Evolutionary conservation across 2,797 vertebrate genomes (phyloP).

Genomic region (Anolis apletophallus): DNA sequence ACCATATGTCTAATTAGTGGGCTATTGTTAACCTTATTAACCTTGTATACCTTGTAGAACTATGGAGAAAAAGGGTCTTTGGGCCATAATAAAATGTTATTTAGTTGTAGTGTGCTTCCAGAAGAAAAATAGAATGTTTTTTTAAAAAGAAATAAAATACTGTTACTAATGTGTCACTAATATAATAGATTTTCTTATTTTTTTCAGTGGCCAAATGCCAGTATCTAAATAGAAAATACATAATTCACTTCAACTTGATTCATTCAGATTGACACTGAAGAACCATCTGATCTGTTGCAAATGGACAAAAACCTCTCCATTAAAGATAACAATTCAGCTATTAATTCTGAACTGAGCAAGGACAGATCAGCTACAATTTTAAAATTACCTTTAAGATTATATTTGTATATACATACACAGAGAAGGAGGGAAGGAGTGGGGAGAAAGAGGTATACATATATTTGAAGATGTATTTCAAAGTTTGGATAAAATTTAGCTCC

Average conservation of each 20-base stretch:
- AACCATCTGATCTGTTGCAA: background rate
- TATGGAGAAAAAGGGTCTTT: too few relatives aligned
- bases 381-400: background rate
- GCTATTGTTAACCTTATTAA: too few relatives aligned
- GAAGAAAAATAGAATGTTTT: too few relatives aligned
- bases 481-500: background rate
- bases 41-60: too few relatives aligned
- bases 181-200: background rate
- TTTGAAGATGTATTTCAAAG: background rate
- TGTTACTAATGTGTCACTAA: too few relatives aligned
- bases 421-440: background rate
- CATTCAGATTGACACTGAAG: background rate
- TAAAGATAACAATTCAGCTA: background rate
- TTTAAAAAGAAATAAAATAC: too few relatives aligned
- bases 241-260: background rate
- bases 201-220: background rate
- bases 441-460: background rate
- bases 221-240: background rate
- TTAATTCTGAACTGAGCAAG: background rate
- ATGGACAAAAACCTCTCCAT: background rate
- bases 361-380: background rate
- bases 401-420: too few relatives aligned
- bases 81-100: too few relatives aligned
- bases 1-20: too few relatives aligned
- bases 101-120: too few relatives aligned